These are phyloP conservation scores for Hippotragus niger DNA, from an alignment of 2,113 vertebrate genomes.

Conservation along the genomic window DNA sequence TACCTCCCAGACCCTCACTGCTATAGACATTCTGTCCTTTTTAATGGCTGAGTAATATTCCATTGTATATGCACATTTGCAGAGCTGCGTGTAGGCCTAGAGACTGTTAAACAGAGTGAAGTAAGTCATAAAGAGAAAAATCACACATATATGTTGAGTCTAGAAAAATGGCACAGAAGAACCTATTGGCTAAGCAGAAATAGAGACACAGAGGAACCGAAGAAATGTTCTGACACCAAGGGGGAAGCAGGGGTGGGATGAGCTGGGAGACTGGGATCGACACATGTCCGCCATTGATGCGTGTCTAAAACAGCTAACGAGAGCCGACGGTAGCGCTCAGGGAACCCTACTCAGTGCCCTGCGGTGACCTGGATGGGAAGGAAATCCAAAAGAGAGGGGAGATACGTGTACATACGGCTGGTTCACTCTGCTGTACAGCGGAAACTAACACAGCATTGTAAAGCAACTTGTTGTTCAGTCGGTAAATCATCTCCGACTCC, in stretches of 20 bases:
- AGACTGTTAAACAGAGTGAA: not conserved
- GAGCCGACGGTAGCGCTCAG: not conserved
- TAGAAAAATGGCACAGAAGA: not conserved
- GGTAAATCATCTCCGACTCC: not conserved
- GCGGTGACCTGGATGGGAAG: not conserved
- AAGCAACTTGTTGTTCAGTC: not conserved
- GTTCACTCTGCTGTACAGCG: not conserved
- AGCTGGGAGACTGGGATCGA: not conserved
- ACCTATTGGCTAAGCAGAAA: not conserved
- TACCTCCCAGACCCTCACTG: not conserved
- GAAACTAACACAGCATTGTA: not conserved
- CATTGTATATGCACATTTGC: not conserved
- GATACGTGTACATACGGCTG: rapidly evolving
- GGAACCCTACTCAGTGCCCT: rapidly evolving
- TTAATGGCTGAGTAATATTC: no score
- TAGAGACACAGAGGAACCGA: not conserved
- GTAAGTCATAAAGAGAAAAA: not conserved
- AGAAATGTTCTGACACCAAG: not conserved
- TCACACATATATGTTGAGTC: not conserved
- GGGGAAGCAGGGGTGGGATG: not conserved
- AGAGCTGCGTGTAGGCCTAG: not conserved
- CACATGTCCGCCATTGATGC: rapidly evolving
- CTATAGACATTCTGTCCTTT: not conserved
- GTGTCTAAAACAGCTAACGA: no score
- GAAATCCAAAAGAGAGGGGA: not conserved